A percentile compares a stretch with the other conserved stretches of the same genome.
phyloP scores from a whole-genome alignment of 2,888 invertebrate species.

The Lepetodrilus schrolli region DNA sequence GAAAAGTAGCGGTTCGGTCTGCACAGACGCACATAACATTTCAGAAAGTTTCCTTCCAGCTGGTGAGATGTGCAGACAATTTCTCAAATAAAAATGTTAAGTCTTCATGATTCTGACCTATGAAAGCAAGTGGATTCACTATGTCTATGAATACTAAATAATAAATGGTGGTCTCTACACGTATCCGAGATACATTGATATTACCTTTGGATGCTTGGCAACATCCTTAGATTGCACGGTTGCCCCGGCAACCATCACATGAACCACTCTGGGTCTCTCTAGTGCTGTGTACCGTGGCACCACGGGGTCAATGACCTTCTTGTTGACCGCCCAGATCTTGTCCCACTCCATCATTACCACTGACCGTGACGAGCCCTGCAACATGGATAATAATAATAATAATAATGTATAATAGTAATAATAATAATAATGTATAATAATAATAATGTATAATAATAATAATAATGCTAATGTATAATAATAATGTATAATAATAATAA shows the following conservation, averaged over 20 bases:
- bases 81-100: not conserved
- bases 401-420: too few species aligned
- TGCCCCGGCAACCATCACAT: constrained; percentile 82
- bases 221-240: constrained; percentile 81
- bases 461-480: too few species aligned
- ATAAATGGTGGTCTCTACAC: too few species aligned
- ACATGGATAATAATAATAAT: constrained; percentile 17
- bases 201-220: constrained; percentile 89
- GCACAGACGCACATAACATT: too few species aligned
- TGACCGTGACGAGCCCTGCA: constrained; percentile 92
- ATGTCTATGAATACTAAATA: too few species aligned
- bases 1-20: too few species aligned
- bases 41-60: too few species aligned
- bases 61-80: not conserved
- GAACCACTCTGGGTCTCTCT: constrained; percentile 78
- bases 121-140: not conserved
- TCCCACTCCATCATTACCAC: constrained; percentile 99
- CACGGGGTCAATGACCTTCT: constrained; percentile 97
- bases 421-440: too few species aligned
- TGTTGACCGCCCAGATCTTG: constrained; percentile 99
- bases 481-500: too few species aligned
- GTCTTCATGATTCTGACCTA: not conserved
- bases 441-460: too few species aligned
- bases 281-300: constrained; percentile 94
- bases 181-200: too few species aligned